These are phyloP conservation scores for Bombus cullumanus DNA, from an alignment of 1,140 invertebrate species.

Conservation along the genomic window DNA sequence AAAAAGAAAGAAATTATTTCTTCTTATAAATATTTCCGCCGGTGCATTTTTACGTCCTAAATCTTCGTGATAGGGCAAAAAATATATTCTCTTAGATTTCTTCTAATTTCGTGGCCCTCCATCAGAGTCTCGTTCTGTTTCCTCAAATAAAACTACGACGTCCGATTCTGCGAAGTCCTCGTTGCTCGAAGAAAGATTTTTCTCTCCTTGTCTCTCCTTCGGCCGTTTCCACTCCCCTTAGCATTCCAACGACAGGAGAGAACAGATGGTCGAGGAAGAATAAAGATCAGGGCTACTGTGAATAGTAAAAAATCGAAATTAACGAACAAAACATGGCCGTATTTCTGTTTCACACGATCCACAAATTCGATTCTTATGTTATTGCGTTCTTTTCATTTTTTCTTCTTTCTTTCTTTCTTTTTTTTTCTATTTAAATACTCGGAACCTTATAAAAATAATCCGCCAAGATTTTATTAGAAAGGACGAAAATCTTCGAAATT, in stretches of 20 bases:
- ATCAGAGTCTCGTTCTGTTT: constrained; percentile 40
- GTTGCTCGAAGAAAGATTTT: constrained; percentile 51
- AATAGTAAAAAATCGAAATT: constrained; percentile 19
- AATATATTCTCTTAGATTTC: constrained; percentile 21
- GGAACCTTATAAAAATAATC: neutral
- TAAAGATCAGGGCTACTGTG: neutral
- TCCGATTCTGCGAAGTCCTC: constrained; percentile 49
- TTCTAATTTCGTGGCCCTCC: constrained; percentile 42
- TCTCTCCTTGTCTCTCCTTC: constrained; percentile 31
- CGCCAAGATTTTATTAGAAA: neutral
- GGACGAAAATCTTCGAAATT: neutral
- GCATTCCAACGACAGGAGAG: constrained; percentile 46
- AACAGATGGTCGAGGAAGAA: constrained; percentile 46
- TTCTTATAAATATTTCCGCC: neutral
- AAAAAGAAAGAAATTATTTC: neutral
- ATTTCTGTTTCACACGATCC: neutral
- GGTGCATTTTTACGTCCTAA: neutral
- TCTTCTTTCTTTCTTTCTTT: no score
- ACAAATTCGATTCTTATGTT: neutral
- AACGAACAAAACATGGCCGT: neutral
- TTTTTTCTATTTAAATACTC: neutral
- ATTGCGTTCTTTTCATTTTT: neutral
- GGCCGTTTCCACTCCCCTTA: constrained; percentile 39
- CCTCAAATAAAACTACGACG: constrained; percentile 50
- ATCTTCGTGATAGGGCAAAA: neutral